Conservation (phyloP, 2,888 invertebrate genomes). For the Heliconius ethilla region DNA sequence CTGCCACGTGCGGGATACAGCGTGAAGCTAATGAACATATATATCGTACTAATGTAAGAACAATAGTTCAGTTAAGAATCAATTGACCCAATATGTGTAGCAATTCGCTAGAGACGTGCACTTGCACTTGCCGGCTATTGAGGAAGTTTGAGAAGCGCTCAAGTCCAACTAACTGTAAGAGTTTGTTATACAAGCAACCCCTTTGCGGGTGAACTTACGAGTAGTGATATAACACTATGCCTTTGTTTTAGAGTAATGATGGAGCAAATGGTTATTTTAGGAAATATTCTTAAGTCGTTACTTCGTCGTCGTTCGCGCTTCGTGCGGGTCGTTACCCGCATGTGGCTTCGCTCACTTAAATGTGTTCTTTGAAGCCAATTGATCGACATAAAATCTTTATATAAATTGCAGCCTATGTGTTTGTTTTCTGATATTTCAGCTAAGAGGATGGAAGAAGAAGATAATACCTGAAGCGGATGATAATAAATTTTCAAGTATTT, state of each 20-base stretch:
- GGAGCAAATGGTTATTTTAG: background rate
- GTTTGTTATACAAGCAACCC: constrained; percentile 10
- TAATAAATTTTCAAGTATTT: background rate
- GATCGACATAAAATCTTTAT: background rate
- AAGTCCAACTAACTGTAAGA: constrained; percentile 5
- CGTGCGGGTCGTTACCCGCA: too few relatives aligned
- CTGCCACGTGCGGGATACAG: too few relatives aligned
- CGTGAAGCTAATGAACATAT: background rate
- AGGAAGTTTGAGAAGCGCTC: constrained; percentile 14
- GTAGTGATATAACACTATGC: constrained; percentile 4
- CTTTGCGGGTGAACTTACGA: constrained; percentile 11
- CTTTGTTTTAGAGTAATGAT: background rate
- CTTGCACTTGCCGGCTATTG: constrained; percentile 15
- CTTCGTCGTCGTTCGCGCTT: too few relatives aligned
- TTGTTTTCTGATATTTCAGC: background rate
- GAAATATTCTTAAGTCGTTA: background rate
- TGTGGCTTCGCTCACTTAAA: background rate
- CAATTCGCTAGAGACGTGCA: constrained; percentile 16
- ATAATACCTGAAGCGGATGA: too few relatives aligned
- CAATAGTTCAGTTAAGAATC: background rate
- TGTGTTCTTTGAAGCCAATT: too few relatives aligned
- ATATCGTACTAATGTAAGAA: background rate
- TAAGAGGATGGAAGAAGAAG: too few relatives aligned
- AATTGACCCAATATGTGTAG: constrained; percentile 21
- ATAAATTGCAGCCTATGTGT: background rate